A percentile compares a stretch with the other conserved stretches of the same genome.
Conservation (phyloP, 2,113 vertebrate genomes). For the Murina feae region DNA sequence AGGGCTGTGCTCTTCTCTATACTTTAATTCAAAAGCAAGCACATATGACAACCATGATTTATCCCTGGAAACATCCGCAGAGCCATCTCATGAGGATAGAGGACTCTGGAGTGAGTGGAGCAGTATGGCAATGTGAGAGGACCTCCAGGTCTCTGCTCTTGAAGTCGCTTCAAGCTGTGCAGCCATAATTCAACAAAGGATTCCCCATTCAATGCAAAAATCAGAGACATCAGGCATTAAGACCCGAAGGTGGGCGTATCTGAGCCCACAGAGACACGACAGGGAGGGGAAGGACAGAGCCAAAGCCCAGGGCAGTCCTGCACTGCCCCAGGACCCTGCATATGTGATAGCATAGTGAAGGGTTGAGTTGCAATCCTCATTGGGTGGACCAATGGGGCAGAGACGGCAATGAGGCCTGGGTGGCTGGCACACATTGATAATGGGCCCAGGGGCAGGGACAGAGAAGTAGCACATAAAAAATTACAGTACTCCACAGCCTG, state of each 20-base stretch:
- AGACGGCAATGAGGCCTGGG: neutral
- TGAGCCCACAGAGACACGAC: neutral
- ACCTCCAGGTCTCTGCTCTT: neutral
- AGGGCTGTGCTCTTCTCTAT: neutral
- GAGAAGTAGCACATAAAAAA: neutral
- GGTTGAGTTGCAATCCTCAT: neutral
- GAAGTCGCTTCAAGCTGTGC: neutral
- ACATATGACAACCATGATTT: neutral
- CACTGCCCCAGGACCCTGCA: neutral
- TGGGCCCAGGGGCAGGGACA: neutral
- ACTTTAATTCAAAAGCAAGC: slow-evolving; percentile 26
- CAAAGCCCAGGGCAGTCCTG: neutral
- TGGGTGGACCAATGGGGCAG: neutral
- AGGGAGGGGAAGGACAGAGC: neutral
- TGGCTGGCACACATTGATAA: neutral
- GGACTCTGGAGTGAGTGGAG: neutral
- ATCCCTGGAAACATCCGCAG: slow-evolving; percentile 56
- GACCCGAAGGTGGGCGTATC: neutral
- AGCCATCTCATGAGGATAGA: slow-evolving; percentile 33
- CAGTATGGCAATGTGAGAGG: neutral
- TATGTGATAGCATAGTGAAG: neutral
- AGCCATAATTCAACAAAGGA: neutral
- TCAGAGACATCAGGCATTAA: neutral
- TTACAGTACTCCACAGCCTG: neutral
- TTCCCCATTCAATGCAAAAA: neutral